Base-by-base conservation (phyloP, 1,140 invertebrate species). In the Drosophila micromelanica region DNA sequence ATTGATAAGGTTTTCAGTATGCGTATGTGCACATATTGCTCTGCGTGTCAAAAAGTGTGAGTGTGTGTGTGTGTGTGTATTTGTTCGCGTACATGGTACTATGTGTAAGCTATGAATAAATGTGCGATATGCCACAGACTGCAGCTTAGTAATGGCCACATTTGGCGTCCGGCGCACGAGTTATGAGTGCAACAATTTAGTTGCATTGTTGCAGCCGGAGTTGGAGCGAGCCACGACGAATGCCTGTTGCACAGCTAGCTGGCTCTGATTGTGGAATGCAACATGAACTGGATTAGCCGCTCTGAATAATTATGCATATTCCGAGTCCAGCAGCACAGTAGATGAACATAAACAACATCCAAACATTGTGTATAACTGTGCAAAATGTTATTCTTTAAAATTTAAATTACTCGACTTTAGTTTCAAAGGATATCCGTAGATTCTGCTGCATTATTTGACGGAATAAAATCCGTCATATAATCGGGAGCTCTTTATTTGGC, bases 1-100 rank as follows among this genome's bases (percentile, higher is more conserved):
- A 89, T 89, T 89, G 84, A 89, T 89, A 89, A 84, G 79, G 68
- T 72, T 78, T 54, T 74, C 73, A 73, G 51, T 80, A 74, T 80
- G 61, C 65, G 67, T 48, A 32, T 32, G 37, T 38, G 46, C 20
- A 37, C 20, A 27, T 13, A 8, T 38, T n/a, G 40, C 42, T 63
- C 15, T 48, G 13, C 45, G 32, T 56, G 52, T 51, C 5, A 51
- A 5, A 20, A 27, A 8, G 40, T 43, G n/a, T 27, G 20, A n/a
- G n/a, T 43, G 54, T 23, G 27, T 11, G 30, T 37, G 35, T 62
- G 59, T 12, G 20, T 70, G 20, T 35, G 56, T 46, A 45, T 69
- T 35, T 20, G 35, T 35, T 49, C 2, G 51, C 30, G n/a, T 43
- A 43, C 37, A 7, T 23, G 59, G 54, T 30, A 64, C 51, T 40